phyloP scores from a whole-genome alignment of 2,797 vertebrate species.

The Channallabes apus region DNA sequence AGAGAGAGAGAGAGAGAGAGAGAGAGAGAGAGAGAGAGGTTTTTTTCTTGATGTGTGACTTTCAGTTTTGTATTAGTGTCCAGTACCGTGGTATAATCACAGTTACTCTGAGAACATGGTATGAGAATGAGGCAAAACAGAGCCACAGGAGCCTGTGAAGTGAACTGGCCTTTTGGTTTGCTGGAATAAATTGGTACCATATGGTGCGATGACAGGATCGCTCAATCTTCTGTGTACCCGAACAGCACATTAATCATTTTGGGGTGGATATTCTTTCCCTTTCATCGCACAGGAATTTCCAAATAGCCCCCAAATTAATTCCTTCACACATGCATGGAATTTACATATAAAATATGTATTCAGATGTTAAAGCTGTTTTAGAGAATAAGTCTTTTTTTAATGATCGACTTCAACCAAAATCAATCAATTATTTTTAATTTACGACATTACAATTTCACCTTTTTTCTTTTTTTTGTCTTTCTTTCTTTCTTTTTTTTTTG shows the following conservation, averaged over 20 bases:
- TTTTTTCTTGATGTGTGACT: conserved; percentile 15
- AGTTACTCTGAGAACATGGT: conserved; percentile 36
- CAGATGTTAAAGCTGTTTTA: conserved; percentile 10
- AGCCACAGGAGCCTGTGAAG: conserved; percentile 65
- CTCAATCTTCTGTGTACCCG: conserved; percentile 83
- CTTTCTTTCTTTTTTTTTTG: not conserved
- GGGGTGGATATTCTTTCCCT: conserved; percentile 75
- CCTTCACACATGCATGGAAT: conserved; percentile 75
- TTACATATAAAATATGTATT: conserved; percentile 62
- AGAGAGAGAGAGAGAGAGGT: not conserved
- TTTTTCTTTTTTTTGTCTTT: not conserved
- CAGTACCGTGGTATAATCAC: conserved; percentile 31
- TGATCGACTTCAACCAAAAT: conserved; percentile 6
- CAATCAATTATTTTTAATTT: conserved; percentile 10
- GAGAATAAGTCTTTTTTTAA: conserved; percentile 22
- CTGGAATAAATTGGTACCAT: conserved; percentile 82
- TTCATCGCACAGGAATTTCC: conserved; percentile 81
- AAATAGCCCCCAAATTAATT: conserved; percentile 73
- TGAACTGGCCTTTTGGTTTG: conserved; percentile 75
- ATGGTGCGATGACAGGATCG: conserved; percentile 82
- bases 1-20: not conserved
- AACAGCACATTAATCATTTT: conserved; percentile 84
- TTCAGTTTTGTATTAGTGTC: conserved; percentile 23
- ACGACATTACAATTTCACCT: not conserved
- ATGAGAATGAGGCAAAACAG: conserved; percentile 41